Base-by-base conservation (phyloP, 1,140 invertebrate genomes). In the Pomacea maculata region DNA sequence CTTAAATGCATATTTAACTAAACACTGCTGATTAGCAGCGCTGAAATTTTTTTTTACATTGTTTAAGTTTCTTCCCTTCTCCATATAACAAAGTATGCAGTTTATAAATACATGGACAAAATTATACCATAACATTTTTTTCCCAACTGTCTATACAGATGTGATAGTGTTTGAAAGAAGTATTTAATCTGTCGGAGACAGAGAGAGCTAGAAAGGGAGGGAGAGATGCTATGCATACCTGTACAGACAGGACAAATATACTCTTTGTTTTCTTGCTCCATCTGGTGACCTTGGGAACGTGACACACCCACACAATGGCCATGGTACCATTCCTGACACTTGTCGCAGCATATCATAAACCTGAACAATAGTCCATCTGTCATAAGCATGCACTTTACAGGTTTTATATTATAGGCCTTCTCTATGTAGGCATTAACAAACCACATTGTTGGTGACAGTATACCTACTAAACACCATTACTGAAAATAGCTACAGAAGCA, bases 301-400 rank as follows among this genome's bases (percentile, higher is more conserved):
- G 96, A 97, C 10, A 99, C 95, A 82, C 96, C 96, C 11, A 99
- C 97, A 92, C 97, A 99, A 87, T 95, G 96, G 12, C 97, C 97
- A 91, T 99, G 98, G 89, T 97, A 99, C 97, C 97, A 99, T 87
- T 98, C 97, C 90, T 98, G 95, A 91, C 97, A 99, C 2, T 94
- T 94, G 91, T 99, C 98, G 90, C 98, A 99, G 89, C 96, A 97
- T 88, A 99, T 99, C 98, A 99, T 99, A 90, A 99, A 99, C 57
- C 92, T 89, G 82, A 81, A 65, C 70, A 68, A 25, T 3, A 57
- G 25, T n/a, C 21, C 9, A 57, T 76, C 29, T 64, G 25, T 45
- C 34, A 54, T 34, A 63, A 14, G 57, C 15, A 61, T 61, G 8
- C 67, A 70, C 21, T 21, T 70, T 11, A 70, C 9, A 70, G 12